Percentiles rank a stretch among this genome's conserved stretches.
Conservation (phyloP, 2,797 vertebrate species). For the Naso thynnoides region DNA sequence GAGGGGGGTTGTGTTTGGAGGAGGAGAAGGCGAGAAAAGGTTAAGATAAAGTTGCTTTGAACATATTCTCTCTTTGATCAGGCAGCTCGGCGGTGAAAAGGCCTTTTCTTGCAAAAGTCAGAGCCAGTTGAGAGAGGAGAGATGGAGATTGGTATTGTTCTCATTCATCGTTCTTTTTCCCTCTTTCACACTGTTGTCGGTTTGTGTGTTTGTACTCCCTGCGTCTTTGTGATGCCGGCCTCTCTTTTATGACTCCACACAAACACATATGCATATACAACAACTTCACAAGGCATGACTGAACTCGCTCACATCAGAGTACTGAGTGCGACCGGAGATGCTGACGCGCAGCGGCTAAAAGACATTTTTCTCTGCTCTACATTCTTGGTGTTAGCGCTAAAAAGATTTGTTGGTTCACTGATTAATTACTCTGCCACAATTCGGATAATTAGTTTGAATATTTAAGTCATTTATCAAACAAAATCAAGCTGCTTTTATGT, state of each 20-base stretch:
- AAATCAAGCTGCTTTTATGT: not conserved
- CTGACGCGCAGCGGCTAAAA: not conserved
- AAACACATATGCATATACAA: constrained; percentile 44
- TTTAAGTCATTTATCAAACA: not conserved
- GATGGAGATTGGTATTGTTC: constrained; percentile 69
- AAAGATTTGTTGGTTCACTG: not conserved
- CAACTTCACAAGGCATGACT: constrained; percentile 49
- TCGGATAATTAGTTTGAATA: not conserved
- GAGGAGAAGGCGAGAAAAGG: constrained; percentile 62
- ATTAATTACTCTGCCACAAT: not conserved
- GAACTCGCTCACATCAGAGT: constrained; percentile 31
- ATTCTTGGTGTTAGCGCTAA: not conserved
- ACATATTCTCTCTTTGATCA: constrained; percentile 82
- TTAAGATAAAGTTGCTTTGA: constrained; percentile 84
- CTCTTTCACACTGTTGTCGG: constrained; percentile 52
- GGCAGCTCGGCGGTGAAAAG: constrained; percentile 59
- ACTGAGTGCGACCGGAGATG: constrained; percentile 18
- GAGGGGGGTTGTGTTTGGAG: constrained; percentile 25
- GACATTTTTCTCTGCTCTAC: not conserved
- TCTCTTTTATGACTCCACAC: constrained; percentile 51
- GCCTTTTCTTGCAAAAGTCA: constrained; percentile 68
- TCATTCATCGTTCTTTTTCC: constrained; percentile 46
- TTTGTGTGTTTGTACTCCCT: constrained; percentile 35
- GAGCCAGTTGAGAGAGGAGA: constrained; percentile 46
- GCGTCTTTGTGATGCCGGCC: constrained; percentile 68